A percentile compares a stretch with the other conserved stretches of the same genome.
These are phyloP conservation scores for Drosophila auraria DNA, from an alignment of 1,140 invertebrate species.

Conservation along the genomic window DNA sequence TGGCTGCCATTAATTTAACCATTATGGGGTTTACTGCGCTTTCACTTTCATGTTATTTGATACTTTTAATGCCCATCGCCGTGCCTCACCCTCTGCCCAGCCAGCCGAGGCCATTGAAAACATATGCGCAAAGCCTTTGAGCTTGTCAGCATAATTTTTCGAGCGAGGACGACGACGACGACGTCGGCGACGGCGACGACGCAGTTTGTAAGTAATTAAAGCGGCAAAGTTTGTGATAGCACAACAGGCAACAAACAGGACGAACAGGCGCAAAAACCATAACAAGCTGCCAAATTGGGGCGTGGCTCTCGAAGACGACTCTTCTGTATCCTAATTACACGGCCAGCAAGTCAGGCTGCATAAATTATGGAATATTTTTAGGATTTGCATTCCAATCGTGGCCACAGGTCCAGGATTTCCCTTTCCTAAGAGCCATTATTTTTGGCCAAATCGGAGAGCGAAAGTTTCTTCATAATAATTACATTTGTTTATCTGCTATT, in stretches of 20 bases:
- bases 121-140: slow-evolving; percentile 76
- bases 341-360: slow-evolving; percentile 38
- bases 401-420: background rate
- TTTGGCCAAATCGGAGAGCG: background rate
- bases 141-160: slow-evolving; percentile 59
- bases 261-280: slow-evolving; percentile 26
- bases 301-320: slow-evolving; percentile 18
- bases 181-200: background rate
- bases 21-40: slow-evolving; percentile 76
- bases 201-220: slow-evolving; percentile 74
- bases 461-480: slow-evolving; percentile 64
- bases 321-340: slow-evolving; percentile 35
- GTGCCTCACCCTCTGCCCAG: background rate
- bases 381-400: slow-evolving; percentile 35
- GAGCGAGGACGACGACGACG: slow-evolving; percentile 24
- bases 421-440: background rate
- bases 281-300: slow-evolving; percentile 63
- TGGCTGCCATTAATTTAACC: slow-evolving; percentile 76
- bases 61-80: slow-evolving; percentile 60
- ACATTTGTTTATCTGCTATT: slow-evolving; percentile 60
- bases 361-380: slow-evolving; percentile 52
- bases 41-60: slow-evolving; percentile 80
- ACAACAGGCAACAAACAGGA: slow-evolving; percentile 44
- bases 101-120: slow-evolving; percentile 64
- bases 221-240: slow-evolving; percentile 76